Evolutionary conservation across 2,888 invertebrate species (phyloP).

Genomic region (Noctua comes): DNA sequence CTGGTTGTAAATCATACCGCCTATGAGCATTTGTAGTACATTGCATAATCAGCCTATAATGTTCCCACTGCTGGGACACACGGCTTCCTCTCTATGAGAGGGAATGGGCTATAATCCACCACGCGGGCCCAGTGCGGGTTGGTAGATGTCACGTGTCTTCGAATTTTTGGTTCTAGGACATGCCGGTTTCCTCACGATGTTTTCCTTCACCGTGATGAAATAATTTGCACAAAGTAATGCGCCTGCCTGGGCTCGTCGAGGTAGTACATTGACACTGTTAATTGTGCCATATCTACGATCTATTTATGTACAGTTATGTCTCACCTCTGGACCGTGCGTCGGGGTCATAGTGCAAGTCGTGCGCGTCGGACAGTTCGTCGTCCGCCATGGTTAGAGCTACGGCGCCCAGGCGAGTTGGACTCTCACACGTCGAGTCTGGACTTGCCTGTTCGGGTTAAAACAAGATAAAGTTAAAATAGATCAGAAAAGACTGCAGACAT

Average conservation of each 20-base stretch:
- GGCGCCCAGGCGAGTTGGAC: constrained; percentile 76
- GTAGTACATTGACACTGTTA: neutral
- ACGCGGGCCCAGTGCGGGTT: no score
- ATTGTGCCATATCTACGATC: neutral
- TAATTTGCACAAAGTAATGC: no score
- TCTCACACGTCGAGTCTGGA: constrained; percentile 81
- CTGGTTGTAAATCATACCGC: neutral
- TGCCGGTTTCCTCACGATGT: no score
- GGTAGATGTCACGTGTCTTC: no score
- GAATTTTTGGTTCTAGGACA: no score
- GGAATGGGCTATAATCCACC: no score
- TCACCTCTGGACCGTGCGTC: constrained; percentile 81
- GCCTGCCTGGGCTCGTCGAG: no score
- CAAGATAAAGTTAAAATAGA: neutral
- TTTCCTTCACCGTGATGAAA: no score
- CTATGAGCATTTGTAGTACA: no score
- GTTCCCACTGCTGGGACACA: no score
- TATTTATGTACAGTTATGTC: neutral
- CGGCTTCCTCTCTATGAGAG: no score
- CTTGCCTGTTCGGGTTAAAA: constrained; percentile 68
- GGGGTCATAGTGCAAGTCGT: constrained; percentile 83
- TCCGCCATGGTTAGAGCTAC: constrained; percentile 78
- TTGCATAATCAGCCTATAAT: no score
- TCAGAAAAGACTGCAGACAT: neutral
- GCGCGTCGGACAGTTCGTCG: constrained; percentile 78